Evolutionary conservation across 2,888 invertebrate genomes (phyloP).

Genomic region (Brenthis ino): DNA sequence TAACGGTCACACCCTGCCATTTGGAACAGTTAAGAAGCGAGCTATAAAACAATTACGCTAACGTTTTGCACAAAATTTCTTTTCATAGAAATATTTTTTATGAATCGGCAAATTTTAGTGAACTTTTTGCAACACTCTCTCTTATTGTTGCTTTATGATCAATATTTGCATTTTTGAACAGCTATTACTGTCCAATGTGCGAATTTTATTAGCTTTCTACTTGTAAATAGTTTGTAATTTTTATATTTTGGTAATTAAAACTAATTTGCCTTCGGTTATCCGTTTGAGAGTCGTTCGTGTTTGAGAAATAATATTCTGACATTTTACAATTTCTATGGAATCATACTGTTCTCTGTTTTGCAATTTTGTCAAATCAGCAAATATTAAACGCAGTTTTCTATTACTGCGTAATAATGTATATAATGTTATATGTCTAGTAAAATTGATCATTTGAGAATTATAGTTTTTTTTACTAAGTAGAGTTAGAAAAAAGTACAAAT

Average conservation of each 20-base stretch:
- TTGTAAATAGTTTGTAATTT: conserved; percentile 10
- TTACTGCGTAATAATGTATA: too few species aligned
- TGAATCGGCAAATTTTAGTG: conserved; percentile 23
- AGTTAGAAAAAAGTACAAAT: too few species aligned
- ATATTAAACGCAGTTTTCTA: too few species aligned
- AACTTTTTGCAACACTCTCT: conserved; percentile 23
- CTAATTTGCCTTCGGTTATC: neutral
- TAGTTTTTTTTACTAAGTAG: too few species aligned
- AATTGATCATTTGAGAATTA: too few species aligned
- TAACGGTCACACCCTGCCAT: neutral
- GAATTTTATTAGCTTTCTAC: conserved; percentile 12
- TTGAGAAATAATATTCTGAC: too few species aligned
- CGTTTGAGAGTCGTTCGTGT: neutral
- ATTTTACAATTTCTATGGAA: too few species aligned
- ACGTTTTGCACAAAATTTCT: conserved; percentile 35
- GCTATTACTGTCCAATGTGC: conserved; percentile 11
- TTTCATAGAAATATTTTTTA: conserved; percentile 31
- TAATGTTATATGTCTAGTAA: too few species aligned
- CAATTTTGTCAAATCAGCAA: too few species aligned
- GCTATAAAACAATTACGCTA: conserved; percentile 21
- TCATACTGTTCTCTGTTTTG: too few species aligned
- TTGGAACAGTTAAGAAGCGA: conserved; percentile 11
- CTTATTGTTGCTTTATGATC: conserved; percentile 12
- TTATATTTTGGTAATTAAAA: conserved; percentile 8
- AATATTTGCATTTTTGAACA: conserved; percentile 16